Conservation (phyloP, 2,113 vertebrate species). For the Brienomyrus brachyistius region DNA sequence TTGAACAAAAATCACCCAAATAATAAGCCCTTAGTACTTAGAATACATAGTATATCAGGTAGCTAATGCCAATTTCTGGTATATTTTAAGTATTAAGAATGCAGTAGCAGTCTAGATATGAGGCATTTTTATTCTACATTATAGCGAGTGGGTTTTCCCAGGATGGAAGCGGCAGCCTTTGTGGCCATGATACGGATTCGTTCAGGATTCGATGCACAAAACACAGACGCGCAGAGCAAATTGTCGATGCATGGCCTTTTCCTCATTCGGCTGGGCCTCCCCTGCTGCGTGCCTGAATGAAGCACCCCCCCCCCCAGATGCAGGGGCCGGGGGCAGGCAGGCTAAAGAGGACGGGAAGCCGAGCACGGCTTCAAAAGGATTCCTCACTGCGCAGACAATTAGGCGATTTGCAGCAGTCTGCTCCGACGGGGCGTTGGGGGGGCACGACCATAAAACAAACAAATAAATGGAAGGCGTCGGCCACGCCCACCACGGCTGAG, state of each 20-base stretch:
- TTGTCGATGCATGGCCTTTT: neutral
- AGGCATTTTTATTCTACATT: neutral
- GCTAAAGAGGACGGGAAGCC: neutral
- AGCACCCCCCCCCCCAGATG: neutral
- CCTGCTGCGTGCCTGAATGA: slow-evolving; percentile 3
- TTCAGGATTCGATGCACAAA: neutral
- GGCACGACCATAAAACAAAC: neutral
- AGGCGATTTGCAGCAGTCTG: neutral
- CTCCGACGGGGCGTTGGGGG: neutral
- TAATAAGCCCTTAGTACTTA: neutral
- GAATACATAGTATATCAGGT: neutral
- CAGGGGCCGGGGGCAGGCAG: neutral
- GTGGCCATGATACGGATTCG: neutral
- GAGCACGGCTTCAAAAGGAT: neutral
- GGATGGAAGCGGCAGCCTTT: neutral
- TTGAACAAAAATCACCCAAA: neutral
- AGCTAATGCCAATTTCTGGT: neutral
- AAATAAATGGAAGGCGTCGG: neutral
- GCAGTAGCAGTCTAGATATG: neutral
- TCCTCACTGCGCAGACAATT: neutral
- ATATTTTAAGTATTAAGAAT: neutral
- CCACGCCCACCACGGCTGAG: neutral
- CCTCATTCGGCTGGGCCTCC: neutral
- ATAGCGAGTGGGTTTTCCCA: neutral
- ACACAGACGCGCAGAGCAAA: neutral